Percentiles rank a stretch among this genome's conserved stretches.
These are phyloP conservation scores for Ceratina calcarata DNA, from an alignment of 1,140 invertebrate species.

Conservation along the genomic window DNA sequence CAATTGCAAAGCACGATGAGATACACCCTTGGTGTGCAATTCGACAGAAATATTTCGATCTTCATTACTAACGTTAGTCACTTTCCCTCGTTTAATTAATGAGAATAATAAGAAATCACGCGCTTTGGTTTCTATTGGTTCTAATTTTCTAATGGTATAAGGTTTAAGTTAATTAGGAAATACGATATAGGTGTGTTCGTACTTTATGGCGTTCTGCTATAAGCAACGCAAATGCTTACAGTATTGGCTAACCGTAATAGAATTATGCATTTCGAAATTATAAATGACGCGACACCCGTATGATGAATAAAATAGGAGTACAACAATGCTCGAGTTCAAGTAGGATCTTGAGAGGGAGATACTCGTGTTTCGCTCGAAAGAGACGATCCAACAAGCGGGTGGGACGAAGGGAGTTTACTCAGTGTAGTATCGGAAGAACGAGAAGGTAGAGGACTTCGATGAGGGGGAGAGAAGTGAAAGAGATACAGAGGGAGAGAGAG, in stretches of 20 bases:
- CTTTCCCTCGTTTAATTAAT: too few relatives aligned
- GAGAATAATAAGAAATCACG: too few relatives aligned
- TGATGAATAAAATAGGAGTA: conserved; percentile 75
- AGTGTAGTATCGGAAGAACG: neutral
- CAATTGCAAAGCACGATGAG: conserved; percentile 47
- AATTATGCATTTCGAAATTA: neutral
- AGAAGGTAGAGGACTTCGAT: neutral
- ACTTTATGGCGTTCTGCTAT: too few relatives aligned
- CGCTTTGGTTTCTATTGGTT: too few relatives aligned
- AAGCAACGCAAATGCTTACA: too few relatives aligned
- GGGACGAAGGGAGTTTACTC: neutral
- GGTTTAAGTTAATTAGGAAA: too few relatives aligned
- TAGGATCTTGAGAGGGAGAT: conserved; percentile 29
- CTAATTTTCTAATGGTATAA: too few relatives aligned
- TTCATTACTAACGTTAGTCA: too few relatives aligned
- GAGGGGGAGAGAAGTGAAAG: conserved; percentile 4
- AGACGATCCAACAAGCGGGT: conserved; percentile 53
- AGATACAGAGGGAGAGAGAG: conserved; percentile 11
- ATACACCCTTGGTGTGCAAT: too few relatives aligned
- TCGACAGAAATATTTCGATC: too few relatives aligned
- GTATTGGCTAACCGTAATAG: neutral
- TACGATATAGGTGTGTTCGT: too few relatives aligned
- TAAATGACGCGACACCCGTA: conserved; percentile 60
- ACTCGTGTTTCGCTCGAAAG: conserved; percentile 9
- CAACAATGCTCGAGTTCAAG: conserved; percentile 68